phyloP scores from a whole-genome alignment of 2,797 vertebrate genomes.

The Anguilla marmorata region DNA sequence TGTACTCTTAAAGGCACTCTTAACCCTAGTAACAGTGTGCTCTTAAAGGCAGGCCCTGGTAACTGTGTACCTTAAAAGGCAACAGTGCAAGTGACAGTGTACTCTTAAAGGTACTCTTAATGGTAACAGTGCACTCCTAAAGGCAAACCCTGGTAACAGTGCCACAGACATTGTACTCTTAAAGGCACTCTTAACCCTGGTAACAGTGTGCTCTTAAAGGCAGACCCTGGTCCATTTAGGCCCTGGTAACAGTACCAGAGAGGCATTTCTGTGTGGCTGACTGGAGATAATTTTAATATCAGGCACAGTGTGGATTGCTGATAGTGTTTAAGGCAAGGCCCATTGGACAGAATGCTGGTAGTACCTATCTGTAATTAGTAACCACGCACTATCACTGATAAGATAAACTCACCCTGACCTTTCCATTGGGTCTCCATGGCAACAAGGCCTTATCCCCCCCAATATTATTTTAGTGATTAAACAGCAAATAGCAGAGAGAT shows the following conservation, averaged over 20 bases:
- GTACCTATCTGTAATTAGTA: slow-evolving; percentile 84
- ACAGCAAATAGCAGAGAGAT: slow-evolving; percentile 78
- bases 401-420: slow-evolving; percentile 82
- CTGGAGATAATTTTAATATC: slow-evolving; percentile 78
- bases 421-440: slow-evolving; percentile 73
- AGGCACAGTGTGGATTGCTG: slow-evolving; percentile 73
- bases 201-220: neutral
- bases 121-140: neutral
- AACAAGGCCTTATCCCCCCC: slow-evolving; percentile 69
- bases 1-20: neutral
- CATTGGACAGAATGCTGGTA: slow-evolving; percentile 70
- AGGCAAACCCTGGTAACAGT: neutral
- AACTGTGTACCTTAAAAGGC: neutral
- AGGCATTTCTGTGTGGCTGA: slow-evolving; percentile 55
- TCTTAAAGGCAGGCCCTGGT: neutral
- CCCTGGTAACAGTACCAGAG: slow-evolving; percentile 38
- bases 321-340: slow-evolving; percentile 77
- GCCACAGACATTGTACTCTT: neutral
- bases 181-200: neutral
- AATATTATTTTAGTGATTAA: slow-evolving; percentile 84
- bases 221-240: slow-evolving; percentile 37
- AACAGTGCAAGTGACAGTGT: slow-evolving; percentile 26
- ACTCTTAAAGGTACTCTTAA: neutral
- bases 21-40: slow-evolving; percentile 16
- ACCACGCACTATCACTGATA: slow-evolving; percentile 82